Evolutionary conservation across 1,140 invertebrate genomes (phyloP), one percentile per base, ranked within the genome.

Genomic region (Drosophila sulfurigaster): DNA sequence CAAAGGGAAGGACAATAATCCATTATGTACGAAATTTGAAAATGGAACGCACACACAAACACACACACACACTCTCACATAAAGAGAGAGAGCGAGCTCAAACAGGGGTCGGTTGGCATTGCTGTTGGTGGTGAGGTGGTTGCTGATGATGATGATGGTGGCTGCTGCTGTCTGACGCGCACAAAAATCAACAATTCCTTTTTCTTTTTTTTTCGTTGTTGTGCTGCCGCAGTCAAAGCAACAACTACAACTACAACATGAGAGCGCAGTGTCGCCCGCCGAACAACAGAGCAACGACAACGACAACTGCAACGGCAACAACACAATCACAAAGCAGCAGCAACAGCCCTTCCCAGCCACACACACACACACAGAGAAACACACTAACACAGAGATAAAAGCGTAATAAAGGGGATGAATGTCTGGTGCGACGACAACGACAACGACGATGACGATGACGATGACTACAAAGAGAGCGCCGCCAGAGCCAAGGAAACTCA

Each of bases 21-120:
- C 88, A 91, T 92, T 91, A 91, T 92, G 75, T 92, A 91, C 81
- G 67, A 87, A 92, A 89, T 82, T 89, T 86, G 81, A 90, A 90
- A 81, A 87, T 79, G 77, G 86, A 87, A 82, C 65, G 71, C 81
- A 69, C 75, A 79, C 78, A 75, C 71, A 82, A 35, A 57, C 32
- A 49, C 64, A 57, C 71, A 79, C 49, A 80, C 43, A 52, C 28
- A 30, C 28, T n/a, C n/a, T n/a, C n/a, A 66, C 49, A 64, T 38
- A 62, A 51, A 68, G 20, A 43, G 52, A 63, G 48, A 63, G 65
- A 60, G 63, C 20, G 64, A 64, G 20, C 15, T 43, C 28, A 35
- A 20, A 28, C 43, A 38, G 38, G 57, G 46, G 15, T 48, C 30
- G 48, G 35, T 65, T 15, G 11, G 43, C 59, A n/a, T 56, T 41